Evolutionary conservation across 1,140 invertebrate genomes (phyloP), one percentile per base, ranked within the genome.

Genomic region (Calliopsis andreniformis): DNA sequence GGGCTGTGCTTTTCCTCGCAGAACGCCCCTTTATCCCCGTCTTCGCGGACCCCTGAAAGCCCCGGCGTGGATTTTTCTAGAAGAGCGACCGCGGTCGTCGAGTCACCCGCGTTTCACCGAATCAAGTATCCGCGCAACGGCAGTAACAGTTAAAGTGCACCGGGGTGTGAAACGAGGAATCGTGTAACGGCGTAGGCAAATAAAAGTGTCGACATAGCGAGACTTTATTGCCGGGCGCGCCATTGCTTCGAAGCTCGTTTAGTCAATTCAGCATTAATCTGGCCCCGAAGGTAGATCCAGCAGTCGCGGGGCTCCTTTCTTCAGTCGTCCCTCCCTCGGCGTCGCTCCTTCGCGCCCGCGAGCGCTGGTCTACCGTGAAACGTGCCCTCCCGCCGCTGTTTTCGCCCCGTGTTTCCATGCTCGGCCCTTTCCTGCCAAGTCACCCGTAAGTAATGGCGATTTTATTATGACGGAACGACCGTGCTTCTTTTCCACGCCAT

Each of bases 121-220:
- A 69, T 55, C 20, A 63, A 55, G 45, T 62, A 63, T 72, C 25
- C 62, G 39, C 42, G 68, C 23, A 53, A n/a, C n/a, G 45, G 45
- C 30, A 23, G 62, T 56, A 42, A 73, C 73, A 73, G 62, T 72
- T 79, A 55, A 68, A 67, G 47, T 35, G 69, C 47, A 79, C 67
- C 49, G 62, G 43, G 43, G 75, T 63, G 63, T 67, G 62, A 80
- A 80, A 79, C 77, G 32, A 43, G 72, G 43, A 58, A 51, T 32
- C 58, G 78, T 64, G 78, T 47, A 71, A 77, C 53, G 66, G 61
- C 53, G 39, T 66, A 64, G 42, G 67, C 68, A 78, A 80, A 80
- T 80, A 80, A 80, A 80, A 80, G 45, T 79, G 78, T 79, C 78
- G 76, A 79, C 78, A 55, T 45, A 32, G 67, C 56, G 68, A 67